Evolutionary conservation across 1,140 invertebrate genomes (phyloP).

Genomic region (Drosophila willistoni): DNA sequence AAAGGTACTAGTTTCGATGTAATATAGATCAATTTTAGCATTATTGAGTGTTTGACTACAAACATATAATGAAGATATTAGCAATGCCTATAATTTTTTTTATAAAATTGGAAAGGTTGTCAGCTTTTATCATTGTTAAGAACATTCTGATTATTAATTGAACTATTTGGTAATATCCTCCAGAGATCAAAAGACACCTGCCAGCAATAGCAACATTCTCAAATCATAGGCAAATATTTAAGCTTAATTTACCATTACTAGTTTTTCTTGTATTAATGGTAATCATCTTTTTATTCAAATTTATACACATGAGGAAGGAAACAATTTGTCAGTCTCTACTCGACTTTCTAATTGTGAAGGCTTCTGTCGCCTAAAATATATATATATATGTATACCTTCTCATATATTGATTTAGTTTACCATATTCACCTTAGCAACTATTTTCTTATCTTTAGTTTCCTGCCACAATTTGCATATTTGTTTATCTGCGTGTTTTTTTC

Average conservation of each 20-base stretch:
- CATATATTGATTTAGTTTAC: constrained; percentile 23
- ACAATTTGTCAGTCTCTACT: background rate
- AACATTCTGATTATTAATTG: too few relatives aligned
- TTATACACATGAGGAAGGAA: background rate
- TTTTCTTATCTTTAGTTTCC: constrained; percentile 22
- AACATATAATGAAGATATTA: too few relatives aligned
- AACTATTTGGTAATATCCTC: too few relatives aligned
- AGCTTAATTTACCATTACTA: background rate
- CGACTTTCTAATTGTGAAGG: background rate
- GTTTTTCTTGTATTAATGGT: background rate
- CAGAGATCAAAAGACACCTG: too few relatives aligned
- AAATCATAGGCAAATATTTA: too few relatives aligned
- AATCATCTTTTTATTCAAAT: background rate
- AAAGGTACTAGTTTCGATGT: too few relatives aligned
- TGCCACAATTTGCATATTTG: constrained; percentile 52
- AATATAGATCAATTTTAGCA: too few relatives aligned
- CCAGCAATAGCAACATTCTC: too few relatives aligned
- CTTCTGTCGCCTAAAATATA: background rate
- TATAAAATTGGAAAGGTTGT: too few relatives aligned
- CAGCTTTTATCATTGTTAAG: too few relatives aligned
- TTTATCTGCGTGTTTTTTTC: constrained; percentile 22
- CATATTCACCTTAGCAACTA: constrained; percentile 6
- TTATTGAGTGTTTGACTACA: too few relatives aligned
- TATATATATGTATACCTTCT: background rate
- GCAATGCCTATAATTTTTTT: too few relatives aligned